These are phyloP conservation scores for Epicauta chinensis DNA, from an alignment of 1,140 invertebrate genomes.

Conservation along the genomic window DNA sequence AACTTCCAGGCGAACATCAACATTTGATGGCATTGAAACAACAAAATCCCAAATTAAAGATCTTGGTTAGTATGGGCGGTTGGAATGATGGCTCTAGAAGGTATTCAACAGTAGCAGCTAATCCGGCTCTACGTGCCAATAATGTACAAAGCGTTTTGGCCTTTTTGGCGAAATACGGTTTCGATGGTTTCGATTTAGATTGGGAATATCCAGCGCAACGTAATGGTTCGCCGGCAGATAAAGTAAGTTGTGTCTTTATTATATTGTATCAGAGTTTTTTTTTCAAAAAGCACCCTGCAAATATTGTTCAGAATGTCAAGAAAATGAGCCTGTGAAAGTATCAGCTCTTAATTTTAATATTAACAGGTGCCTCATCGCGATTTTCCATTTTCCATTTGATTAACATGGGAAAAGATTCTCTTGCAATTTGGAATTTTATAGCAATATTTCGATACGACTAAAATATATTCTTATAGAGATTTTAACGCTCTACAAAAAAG, in stretches of 20 bases:
- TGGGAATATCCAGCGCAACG: constrained; percentile 48
- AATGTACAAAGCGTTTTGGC: constrained; percentile 46
- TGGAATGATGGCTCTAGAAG: constrained; percentile 61
- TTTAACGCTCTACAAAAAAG: too few relatives aligned
- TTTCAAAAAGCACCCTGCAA: too few relatives aligned
- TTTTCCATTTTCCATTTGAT: too few relatives aligned
- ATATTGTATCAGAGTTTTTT: too few relatives aligned
- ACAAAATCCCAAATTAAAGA: constrained; percentile 55
- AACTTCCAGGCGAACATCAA: neutral
- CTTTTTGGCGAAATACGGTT: constrained; percentile 37
- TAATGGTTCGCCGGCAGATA: constrained; percentile 25
- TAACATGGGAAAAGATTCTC: too few relatives aligned
- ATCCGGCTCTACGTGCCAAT: constrained; percentile 18
- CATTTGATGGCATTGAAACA: constrained; percentile 49
- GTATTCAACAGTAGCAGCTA: constrained; percentile 47
- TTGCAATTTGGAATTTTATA: too few relatives aligned
- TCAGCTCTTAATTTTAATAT: too few relatives aligned
- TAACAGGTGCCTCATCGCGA: too few relatives aligned
- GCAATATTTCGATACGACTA: too few relatives aligned
- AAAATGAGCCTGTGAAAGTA: too few relatives aligned
- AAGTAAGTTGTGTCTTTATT: neutral
- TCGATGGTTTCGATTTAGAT: constrained; percentile 57
- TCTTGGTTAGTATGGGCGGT: constrained; percentile 64
- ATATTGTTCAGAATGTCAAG: too few relatives aligned
- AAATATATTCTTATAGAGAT: too few relatives aligned